Evolutionary conservation across 2,113 vertebrate genomes (phyloP), one percentile per base, ranked within the genome.

Genomic region (Nothobranchius furzeri): DNA sequence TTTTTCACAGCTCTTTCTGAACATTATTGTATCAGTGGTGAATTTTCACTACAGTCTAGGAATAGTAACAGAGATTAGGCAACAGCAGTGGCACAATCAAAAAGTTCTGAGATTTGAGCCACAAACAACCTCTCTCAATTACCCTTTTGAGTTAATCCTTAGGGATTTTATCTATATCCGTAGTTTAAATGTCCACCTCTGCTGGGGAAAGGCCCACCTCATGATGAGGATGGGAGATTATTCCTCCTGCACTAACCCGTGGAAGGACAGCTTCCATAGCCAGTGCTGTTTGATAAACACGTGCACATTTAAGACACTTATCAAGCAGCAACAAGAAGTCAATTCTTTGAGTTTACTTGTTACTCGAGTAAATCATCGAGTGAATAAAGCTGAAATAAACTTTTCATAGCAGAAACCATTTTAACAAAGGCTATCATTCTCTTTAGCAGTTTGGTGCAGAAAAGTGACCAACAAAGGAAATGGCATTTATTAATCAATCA

Each of bases 111-210:
- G 35, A 62, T 80, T 70, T 67, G 35, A 64, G 73, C 37, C 77
- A 71, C 68, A 83, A 82, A 69, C 73, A 60, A 70, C 66, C 64
- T 66, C 53, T 68, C 72, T 74, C 72, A 86, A 79, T 87, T 78
- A 78, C 72, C 70, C 69, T 76, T 62, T 66, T 64, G 48, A 83
- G 60, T 73, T 78, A 83, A 83, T 82, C 78, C 65, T 24, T 0
- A 43, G 63, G 66, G 56, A 56, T 83, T 68, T 85, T 85, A 66
- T 60, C 56, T 59, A 85, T 87, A 84, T 85, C 83, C 79, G 50
- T 59, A 59, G 75, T 60, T 83, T 73, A 70, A 73, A 66, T 35
- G 17, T 80, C 79, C 75, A 68, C 57, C 54, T 78, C 36, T 52
- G 61, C 24, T 43, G 60, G 63, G 47, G 61, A 63, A 63, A 70